These are phyloP conservation scores for Tauraco erythrolophus DNA, from an alignment of 2,113 vertebrate species.

Conservation along the genomic window DNA sequence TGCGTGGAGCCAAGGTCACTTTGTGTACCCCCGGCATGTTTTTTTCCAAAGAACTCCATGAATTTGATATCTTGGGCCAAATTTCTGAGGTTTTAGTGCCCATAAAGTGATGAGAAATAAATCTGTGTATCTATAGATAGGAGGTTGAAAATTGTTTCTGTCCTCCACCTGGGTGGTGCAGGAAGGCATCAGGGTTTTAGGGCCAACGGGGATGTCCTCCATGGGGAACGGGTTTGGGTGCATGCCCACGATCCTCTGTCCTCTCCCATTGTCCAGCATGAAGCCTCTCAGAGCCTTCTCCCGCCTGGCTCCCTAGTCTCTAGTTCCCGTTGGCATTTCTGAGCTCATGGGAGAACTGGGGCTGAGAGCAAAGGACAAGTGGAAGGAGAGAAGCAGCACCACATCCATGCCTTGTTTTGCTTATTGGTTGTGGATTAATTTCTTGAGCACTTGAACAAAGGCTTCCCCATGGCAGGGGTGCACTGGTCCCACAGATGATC, in stretches of 20 bases:
- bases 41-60: background rate
- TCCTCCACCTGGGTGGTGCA: background rate
- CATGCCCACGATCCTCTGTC: background rate
- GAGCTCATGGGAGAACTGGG: background rate
- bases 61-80: background rate
- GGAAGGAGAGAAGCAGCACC: background rate
- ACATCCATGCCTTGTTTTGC: background rate
- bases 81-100: background rate
- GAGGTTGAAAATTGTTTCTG: background rate
- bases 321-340: accelerated
- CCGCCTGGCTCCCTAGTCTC: background rate
- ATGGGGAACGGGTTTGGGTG: accelerated
- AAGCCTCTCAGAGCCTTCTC: background rate
- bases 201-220: no score
- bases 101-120: background rate
- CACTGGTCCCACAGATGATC: background rate
- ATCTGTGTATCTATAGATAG: accelerated
- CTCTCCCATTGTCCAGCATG: no score
- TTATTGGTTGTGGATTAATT: background rate
- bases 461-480: accelerated
- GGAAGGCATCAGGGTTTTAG: background rate
- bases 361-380: background rate
- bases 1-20: background rate
- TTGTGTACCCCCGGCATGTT: no score
- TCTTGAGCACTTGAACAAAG: background rate